These are phyloP conservation scores for Brachypteracias leptosomus DNA, from an alignment of 2,113 vertebrate species.

Conservation along the genomic window DNA sequence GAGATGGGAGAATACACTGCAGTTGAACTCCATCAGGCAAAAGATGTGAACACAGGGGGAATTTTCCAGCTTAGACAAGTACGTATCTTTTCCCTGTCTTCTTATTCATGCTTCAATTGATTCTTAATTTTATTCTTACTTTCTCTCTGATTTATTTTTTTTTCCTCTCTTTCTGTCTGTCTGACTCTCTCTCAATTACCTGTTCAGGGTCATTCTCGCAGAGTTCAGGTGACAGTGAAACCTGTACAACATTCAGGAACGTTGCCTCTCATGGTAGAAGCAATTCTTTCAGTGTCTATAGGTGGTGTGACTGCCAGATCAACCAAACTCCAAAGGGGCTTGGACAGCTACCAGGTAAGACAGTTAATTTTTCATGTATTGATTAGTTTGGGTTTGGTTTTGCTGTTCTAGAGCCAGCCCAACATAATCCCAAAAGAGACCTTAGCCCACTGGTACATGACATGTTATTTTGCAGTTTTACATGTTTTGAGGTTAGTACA, in stretches of 20 bases:
- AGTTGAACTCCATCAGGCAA: conserved; percentile 90
- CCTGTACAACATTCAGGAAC: conserved; percentile 94
- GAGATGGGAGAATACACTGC: conserved; percentile 93
- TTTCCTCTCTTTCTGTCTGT: background rate
- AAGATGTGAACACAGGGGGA: conserved; percentile 94
- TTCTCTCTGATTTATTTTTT: background rate
- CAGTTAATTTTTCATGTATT: background rate
- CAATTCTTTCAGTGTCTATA: conserved; percentile 88
- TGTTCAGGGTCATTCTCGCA: conserved; percentile 92
- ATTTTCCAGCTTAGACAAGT: conserved; percentile 97
- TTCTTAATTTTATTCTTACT: background rate
- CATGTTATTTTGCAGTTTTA: background rate
- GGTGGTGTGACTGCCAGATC: conserved; percentile 93
- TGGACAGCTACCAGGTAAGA: conserved; percentile 97
- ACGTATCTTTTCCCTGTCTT: background rate
- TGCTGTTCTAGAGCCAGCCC: background rate
- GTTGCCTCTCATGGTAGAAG: conserved; percentile 93
- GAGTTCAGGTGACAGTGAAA: conserved; percentile 90
- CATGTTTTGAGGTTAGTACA: background rate
- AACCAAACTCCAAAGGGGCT: conserved; percentile 89
- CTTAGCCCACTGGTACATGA: background rate
- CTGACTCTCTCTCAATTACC: background rate
- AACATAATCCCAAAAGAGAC: background rate
- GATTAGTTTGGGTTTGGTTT: background rate
- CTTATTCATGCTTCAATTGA: background rate